Evolutionary conservation across 2,888 invertebrate genomes (phyloP).

Genomic region (Perithous albicinctus): DNA sequence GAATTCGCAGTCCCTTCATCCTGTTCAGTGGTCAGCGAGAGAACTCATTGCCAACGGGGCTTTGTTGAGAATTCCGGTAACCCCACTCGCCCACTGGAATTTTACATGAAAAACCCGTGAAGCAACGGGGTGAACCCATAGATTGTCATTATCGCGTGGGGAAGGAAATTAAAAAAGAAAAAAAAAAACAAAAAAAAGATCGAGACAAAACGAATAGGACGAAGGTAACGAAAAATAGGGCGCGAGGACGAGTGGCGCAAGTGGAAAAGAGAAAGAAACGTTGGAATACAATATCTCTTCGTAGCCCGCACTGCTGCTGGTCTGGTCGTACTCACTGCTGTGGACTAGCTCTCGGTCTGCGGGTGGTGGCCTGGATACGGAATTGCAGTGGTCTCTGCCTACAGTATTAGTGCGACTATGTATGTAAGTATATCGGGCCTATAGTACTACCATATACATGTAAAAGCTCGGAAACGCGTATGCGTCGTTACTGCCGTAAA

Average conservation of each 20-base stretch:
- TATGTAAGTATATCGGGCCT: background rate
- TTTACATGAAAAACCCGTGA: conserved; percentile 40
- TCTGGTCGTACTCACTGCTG: conserved; percentile 29
- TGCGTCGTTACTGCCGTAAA: conserved; percentile 13
- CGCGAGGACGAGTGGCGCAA: background rate
- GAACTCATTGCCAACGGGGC: conserved; percentile 27
- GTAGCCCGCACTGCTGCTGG: conserved; percentile 43
- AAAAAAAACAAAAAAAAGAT: conserved; percentile 30
- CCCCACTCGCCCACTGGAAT: conserved; percentile 45
- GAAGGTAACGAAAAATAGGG: conserved; percentile 52
- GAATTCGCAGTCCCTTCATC: conserved; percentile 32
- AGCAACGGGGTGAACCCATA: conserved; percentile 57
- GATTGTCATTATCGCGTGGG: conserved; percentile 66
- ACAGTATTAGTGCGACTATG: conserved; percentile 9
- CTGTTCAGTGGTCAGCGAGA: conserved; percentile 22
- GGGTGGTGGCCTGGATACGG: conserved; percentile 66
- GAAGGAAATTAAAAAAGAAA: conserved; percentile 40
- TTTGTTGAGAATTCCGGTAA: conserved; percentile 38
- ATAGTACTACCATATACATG: background rate
- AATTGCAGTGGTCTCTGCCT: conserved; percentile 44
- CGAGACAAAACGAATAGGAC: conserved; percentile 28
- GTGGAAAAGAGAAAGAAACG: conserved; percentile 33
- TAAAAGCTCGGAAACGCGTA: conserved; percentile 25
- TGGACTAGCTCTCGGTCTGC: conserved; percentile 20
- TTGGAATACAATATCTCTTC: conserved; percentile 66